Conservation (phyloP, 64 coral and sea anemone species). For the Orbicella faveolata region DNA sequence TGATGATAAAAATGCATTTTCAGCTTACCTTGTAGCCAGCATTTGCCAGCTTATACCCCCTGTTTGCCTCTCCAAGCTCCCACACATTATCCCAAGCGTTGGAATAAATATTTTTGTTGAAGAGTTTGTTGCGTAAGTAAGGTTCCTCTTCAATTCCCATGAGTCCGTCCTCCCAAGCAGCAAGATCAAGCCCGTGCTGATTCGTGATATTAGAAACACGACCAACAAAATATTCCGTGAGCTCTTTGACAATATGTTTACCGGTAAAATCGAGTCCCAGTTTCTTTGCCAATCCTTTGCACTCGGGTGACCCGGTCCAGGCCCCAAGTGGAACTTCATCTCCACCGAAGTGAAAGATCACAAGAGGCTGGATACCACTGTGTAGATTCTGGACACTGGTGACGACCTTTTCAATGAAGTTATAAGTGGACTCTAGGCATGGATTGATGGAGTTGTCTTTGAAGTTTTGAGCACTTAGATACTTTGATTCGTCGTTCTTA, state of each 20-base stretch:
- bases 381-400: slow-evolving; percentile 49
- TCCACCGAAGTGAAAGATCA: slow-evolving; percentile 65
- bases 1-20: too few species aligned
- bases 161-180: slow-evolving; percentile 43
- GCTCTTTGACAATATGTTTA: not conserved
- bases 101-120: too few species aligned
- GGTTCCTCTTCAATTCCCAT: not conserved
- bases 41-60: slow-evolving; percentile 3
- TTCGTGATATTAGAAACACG: slow-evolving; percentile 1
- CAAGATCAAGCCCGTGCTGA: not conserved
- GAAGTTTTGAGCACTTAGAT: slow-evolving; percentile 50
- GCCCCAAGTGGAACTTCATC: slow-evolving; percentile 45
- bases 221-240: slow-evolving; percentile 43
- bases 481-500: slow-evolving; percentile 38
- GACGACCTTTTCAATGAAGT: slow-evolving; percentile 47
- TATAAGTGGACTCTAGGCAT: slow-evolving; percentile 67
- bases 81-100: not conserved
- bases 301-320: slow-evolving; percentile 28
- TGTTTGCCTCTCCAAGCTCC: not conserved
- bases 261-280: not conserved
- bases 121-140: not conserved
- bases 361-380: slow-evolving; percentile 52
- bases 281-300: not conserved
- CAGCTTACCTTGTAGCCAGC: not conserved
- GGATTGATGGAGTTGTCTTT: slow-evolving; percentile 70